Evolutionary conservation across 2,113 vertebrate species (phyloP).

Genomic region (Elgaria multicarinata): DNA sequence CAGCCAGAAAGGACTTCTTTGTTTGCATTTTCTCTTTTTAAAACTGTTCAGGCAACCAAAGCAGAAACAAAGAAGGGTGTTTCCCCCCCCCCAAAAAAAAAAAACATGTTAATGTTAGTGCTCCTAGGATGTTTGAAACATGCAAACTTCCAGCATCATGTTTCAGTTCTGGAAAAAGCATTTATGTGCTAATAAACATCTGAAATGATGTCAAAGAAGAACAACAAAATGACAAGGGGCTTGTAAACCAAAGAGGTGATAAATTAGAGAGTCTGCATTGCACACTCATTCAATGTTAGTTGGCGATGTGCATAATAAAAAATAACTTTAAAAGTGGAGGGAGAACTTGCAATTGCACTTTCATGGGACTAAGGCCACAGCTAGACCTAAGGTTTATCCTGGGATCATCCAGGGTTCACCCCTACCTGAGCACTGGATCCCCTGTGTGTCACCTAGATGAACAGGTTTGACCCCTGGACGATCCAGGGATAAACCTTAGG

Average conservation of each 20-base stretch:
- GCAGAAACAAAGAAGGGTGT: background rate
- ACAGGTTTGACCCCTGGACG: no score
- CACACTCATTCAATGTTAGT: no score
- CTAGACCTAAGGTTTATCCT: no score
- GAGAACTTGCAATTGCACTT: no score
- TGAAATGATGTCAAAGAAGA: constrained; percentile 59
- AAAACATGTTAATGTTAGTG: background rate
- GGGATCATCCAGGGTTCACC: no score
- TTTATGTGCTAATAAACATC: constrained; percentile 31
- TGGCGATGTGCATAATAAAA: no score
- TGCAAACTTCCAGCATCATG: background rate
- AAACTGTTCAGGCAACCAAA: background rate
- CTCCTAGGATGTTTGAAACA: background rate
- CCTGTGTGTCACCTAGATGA: no score
- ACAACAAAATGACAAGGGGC: constrained; percentile 50
- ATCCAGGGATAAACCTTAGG: no score
- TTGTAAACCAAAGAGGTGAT: background rate
- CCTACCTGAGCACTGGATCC: no score
- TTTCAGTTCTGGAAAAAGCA: constrained; percentile 12
- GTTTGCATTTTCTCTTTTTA: constrained; percentile 25
- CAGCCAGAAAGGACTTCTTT: constrained; percentile 31
- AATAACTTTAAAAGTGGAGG: no score
- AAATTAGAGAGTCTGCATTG: background rate
- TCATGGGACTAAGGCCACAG: no score
- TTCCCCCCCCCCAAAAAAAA: no score